Conservation (phyloP, 2,797 vertebrate species). For the Eidolon dupreanum region DNA sequence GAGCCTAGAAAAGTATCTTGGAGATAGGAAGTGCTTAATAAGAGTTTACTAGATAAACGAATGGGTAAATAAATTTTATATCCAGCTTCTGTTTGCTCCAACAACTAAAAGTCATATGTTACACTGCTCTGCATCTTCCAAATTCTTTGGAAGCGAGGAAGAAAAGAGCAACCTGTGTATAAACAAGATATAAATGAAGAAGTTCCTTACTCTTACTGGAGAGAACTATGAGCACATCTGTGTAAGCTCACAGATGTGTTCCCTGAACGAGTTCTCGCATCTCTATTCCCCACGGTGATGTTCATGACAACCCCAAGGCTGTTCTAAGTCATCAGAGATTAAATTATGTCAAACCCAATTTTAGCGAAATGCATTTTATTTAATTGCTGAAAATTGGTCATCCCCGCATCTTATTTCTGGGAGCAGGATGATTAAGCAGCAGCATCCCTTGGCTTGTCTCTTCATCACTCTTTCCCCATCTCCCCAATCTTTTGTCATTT, state of each 20-base stretch:
- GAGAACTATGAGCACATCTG: rapidly evolving
- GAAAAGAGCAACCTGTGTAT: background rate
- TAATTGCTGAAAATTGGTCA: background rate
- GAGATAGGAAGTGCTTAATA: background rate
- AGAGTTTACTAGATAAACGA: background rate
- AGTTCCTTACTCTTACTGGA: background rate
- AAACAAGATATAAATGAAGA: background rate
- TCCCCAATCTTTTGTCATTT: background rate
- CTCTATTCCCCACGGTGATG: background rate
- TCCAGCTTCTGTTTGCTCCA: background rate
- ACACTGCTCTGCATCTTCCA: background rate
- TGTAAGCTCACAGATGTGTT: rapidly evolving
- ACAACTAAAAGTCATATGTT: background rate
- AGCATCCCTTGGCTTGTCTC: background rate
- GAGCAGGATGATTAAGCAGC: background rate
- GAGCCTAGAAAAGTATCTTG: background rate
- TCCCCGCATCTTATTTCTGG: constrained; percentile 2
- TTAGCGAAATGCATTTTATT: background rate
- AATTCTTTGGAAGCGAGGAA: background rate
- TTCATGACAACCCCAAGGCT: background rate
- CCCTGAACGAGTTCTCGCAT: background rate
- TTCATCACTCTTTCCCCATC: background rate
- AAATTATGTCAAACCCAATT: background rate
- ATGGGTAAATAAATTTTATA: background rate
- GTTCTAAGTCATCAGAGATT: constrained; percentile 45